A percentile compares a stretch with the other conserved stretches of the same genome.
Conservation (phyloP, 2,888 invertebrate species). For the Drosophila formosana region DNA sequence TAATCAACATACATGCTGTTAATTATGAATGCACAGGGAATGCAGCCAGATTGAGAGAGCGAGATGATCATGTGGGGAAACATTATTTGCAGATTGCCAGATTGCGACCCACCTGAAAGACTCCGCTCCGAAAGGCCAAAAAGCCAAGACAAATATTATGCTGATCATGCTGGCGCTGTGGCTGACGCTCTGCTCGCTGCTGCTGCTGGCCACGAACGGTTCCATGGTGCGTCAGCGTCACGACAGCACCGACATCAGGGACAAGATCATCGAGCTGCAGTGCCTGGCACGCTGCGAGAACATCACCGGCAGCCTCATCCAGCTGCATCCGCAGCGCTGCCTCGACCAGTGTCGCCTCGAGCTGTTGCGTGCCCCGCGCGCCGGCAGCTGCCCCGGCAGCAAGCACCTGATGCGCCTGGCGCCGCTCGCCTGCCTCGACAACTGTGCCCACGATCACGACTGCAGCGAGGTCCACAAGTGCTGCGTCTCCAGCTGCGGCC, state of each 20-base stretch:
- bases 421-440: conserved; percentile 80
- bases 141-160: conserved; percentile 16
- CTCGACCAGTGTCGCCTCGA: conserved; percentile 76
- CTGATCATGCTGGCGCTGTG: conserved; percentile 53
- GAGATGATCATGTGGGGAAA: conserved; percentile 57
- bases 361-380: conserved; percentile 74
- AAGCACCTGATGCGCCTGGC: conserved; percentile 54
- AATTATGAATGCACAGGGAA: conserved; percentile 78
- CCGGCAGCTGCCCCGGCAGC: conserved; percentile 80
- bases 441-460: conserved; percentile 87
- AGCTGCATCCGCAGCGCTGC: conserved; percentile 48
- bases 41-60: conserved; percentile 44
- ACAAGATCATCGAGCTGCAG: conserved; percentile 83
- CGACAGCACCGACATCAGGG: conserved; percentile 79
- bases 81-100: conserved; percentile 65
- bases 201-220: not conserved
- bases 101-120: conserved; percentile 1
- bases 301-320: conserved; percentile 29
- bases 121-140: too few species aligned
- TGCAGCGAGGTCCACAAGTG: conserved; percentile 90
- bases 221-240: conserved; percentile 43
- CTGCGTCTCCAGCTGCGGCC: conserved; percentile 89
- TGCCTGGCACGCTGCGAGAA: conserved; percentile 81
- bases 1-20: conserved; percentile 74
- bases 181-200: conserved; percentile 45